phyloP scores from a whole-genome alignment of 2,113 vertebrate species.

The Formicarius rufipectus region DNA sequence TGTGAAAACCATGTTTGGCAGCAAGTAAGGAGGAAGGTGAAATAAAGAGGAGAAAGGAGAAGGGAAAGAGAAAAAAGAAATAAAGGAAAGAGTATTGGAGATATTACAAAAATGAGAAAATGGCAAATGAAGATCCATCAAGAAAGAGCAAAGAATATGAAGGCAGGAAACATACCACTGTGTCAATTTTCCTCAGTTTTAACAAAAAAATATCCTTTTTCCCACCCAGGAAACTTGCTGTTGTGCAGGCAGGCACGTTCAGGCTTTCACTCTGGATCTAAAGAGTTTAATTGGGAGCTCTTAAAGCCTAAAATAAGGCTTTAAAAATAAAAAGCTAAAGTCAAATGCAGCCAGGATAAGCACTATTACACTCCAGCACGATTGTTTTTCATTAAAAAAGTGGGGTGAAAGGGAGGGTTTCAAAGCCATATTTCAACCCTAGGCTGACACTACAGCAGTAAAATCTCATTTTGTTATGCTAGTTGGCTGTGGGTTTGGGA shows the following conservation, averaged over 20 bases:
- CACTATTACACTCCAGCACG: constrained; percentile 21
- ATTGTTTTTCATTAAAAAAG: constrained; percentile 65
- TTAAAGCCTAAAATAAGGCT: constrained; percentile 56
- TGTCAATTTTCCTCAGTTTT: not conserved
- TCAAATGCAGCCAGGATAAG: constrained; percentile 55
- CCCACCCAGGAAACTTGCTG: constrained; percentile 5
- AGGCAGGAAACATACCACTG: not conserved
- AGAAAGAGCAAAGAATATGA: not conserved
- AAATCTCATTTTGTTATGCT: constrained; percentile 62
- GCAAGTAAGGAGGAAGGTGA: not conserved
- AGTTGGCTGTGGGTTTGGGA: constrained; percentile 62
- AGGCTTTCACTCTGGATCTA: constrained; percentile 26
- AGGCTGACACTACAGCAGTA: constrained; percentile 58
- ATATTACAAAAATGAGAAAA: not conserved
- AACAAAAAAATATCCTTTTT: not conserved
- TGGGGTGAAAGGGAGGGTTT: constrained; percentile 49
- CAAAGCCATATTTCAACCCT: constrained; percentile 64
- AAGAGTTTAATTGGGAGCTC: constrained; percentile 38
- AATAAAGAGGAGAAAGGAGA: not conserved
- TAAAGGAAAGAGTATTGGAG: not conserved
- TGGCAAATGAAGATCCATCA: not conserved
- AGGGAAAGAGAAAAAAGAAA: not conserved
- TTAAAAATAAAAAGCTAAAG: constrained; percentile 59
- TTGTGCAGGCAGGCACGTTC: constrained; percentile 45
- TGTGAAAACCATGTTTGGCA: not conserved